Base-by-base conservation (phyloP, 2,797 vertebrate species). In the Lindbergichthys nudifrons region DNA sequence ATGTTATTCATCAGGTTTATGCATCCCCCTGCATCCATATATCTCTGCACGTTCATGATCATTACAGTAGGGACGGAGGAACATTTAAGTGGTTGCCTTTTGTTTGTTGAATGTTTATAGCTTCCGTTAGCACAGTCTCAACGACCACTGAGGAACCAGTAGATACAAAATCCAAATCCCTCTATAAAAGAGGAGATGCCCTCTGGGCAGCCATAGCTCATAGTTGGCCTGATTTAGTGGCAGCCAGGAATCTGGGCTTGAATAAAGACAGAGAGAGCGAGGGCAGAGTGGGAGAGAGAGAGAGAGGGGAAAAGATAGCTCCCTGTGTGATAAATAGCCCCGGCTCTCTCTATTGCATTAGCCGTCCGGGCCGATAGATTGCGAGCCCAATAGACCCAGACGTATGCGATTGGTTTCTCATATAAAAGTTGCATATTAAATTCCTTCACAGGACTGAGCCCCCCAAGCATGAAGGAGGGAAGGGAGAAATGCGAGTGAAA, bases 371-470 rank as follows among this genome's bases (percentile, higher is more conserved):
- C 93, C 93, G 94, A 95, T 94, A 94, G 94, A 95, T 95, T 95
- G 93, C 93, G 83, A 91, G 92, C 92, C 93, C 92, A 93, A 94
- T 94, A 94, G 91, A 94, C 93, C 91, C 93, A 93, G 94, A 95
- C 94, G 93, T 92, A 92, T 94, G 93, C 93, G 92, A 94, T 95
- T 94, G 93, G 94, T 95, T 95, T 94, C 94, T 94, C 92, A 95
- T 95, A 95, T 94, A 93, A 95, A 95, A 95, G 94, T 95, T 94
- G 93, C 94, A 95, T 95, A 95, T 95, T 95, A 95, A 95, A 95
- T 95, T 95, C 94, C 94, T 93, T 92, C 93, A 95, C 95, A 94
- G 92, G 92, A 92, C 91, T 92, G 90, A 91, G 90, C 91, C 89
- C 91, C 90, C 90, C 89, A 89, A 92, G 91, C 91, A 81, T 91